These are phyloP conservation scores for Ornithoptera priamus DNA, from an alignment of 2,888 invertebrate genomes.

Conservation along the genomic window DNA sequence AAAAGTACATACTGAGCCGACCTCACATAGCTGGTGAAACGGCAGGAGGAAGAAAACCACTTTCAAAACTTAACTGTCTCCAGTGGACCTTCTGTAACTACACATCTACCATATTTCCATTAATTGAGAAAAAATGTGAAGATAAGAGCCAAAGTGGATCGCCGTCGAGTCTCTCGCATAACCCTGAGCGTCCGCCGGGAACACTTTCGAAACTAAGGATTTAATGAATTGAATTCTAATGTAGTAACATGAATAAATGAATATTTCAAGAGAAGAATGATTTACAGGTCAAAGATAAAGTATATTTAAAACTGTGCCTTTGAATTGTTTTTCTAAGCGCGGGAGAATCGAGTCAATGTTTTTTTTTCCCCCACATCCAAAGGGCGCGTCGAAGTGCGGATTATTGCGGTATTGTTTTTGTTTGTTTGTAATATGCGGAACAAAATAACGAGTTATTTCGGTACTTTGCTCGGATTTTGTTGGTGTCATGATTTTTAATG, in stretches of 20 bases:
- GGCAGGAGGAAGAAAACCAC: too few species aligned
- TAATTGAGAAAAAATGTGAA: too few species aligned
- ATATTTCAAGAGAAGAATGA: neutral
- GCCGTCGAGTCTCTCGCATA: too few species aligned
- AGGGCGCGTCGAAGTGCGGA: constrained; percentile 22
- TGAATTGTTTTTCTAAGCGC: constrained; percentile 10
- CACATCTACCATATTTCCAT: too few species aligned
- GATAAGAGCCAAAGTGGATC: too few species aligned
- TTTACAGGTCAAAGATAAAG: constrained; percentile 1
- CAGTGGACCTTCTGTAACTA: too few species aligned
- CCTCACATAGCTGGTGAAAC: too few species aligned
- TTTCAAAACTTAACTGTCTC: too few species aligned
- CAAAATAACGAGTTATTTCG: constrained; percentile 24
- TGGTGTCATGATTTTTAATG: constrained; percentile 16
- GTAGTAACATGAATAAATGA: neutral
- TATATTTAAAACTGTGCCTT: constrained; percentile 5
- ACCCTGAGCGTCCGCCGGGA: too few species aligned
- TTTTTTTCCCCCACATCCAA: constrained; percentile 8
- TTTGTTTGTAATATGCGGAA: constrained; percentile 30
- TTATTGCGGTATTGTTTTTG: constrained; percentile 28
- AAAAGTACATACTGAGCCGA: too few species aligned
- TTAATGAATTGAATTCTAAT: too few species aligned
- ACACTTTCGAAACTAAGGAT: too few species aligned
- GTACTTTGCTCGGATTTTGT: constrained; percentile 11
- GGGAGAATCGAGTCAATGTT: constrained; percentile 17